Percentiles rank a stretch among this genome's conserved stretches.
Evolutionary conservation across 1,140 invertebrate species (phyloP).

Genomic region (Musca domestica): DNA sequence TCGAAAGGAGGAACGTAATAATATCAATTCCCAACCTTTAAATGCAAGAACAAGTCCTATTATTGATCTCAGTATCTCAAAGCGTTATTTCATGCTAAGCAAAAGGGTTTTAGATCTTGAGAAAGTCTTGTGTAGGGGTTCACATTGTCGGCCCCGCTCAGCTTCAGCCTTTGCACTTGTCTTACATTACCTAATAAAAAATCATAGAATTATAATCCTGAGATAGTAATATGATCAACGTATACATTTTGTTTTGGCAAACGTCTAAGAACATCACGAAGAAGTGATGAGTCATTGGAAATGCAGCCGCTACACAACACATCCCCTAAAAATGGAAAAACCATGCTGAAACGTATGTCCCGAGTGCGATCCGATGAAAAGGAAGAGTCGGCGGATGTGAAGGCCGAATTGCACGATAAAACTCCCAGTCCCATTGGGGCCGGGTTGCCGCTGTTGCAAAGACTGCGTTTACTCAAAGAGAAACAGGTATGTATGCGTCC

Average conservation of each 20-base stretch:
- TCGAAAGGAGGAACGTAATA: too few relatives aligned
- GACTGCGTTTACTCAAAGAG: conserved; percentile 77
- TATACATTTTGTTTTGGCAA: background rate
- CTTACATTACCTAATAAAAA: too few relatives aligned
- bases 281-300: conserved; percentile 65
- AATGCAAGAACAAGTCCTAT: too few relatives aligned
- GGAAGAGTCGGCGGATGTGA: conserved; percentile 58
- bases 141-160: too few relatives aligned
- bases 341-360: conserved; percentile 67
- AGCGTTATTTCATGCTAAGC: too few relatives aligned
- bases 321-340: conserved; percentile 53
- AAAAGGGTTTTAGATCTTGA: too few relatives aligned
- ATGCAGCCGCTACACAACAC: conserved; percentile 62
- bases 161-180: too few relatives aligned
- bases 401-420: conserved; percentile 60
- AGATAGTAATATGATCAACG: too few relatives aligned
- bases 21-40: too few relatives aligned
- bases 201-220: too few relatives aligned
- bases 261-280: conserved; percentile 52
- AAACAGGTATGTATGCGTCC: conserved; percentile 67
- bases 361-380: conserved; percentile 66
- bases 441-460: conserved; percentile 74
- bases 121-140: too few relatives aligned
- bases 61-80: too few relatives aligned
- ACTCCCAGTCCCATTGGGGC: conserved; percentile 70